A percentile compares a stretch with the other conserved stretches of the same genome.
Evolutionary conservation across 2,797 vertebrate genomes (phyloP).

Genomic region (Cuniculus paca): DNA sequence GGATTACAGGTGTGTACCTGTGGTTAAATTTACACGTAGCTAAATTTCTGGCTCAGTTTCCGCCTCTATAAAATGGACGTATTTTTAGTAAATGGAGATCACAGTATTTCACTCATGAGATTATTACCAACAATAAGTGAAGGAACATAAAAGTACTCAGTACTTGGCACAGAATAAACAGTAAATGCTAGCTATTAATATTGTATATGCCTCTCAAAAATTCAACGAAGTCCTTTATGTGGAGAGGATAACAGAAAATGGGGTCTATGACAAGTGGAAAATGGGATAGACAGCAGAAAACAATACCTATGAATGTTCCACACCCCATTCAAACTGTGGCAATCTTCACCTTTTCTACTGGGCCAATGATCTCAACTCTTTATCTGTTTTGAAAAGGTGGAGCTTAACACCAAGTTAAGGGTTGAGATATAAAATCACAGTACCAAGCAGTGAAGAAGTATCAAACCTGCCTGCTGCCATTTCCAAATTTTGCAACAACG

Average conservation of each 20-base stretch:
- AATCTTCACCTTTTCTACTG: conserved; percentile 62
- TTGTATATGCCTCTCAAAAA: conserved; percentile 56
- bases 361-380: conserved; percentile 49
- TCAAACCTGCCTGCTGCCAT: conserved; percentile 11
- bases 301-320: neutral
- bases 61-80: conserved; percentile 45
- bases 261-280: neutral
- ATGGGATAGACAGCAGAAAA: conserved; percentile 14
- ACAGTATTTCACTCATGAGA: conserved; percentile 30
- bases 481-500: conserved; percentile 48
- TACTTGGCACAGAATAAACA: conserved; percentile 48
- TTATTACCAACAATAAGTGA: neutral
- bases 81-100: conserved; percentile 49
- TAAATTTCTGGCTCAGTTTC: conserved; percentile 23
- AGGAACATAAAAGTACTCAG: conserved; percentile 30
- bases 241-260: conserved; percentile 30
- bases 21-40: no score
- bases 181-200: conserved; percentile 71
- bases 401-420: conserved; percentile 41
- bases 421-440: conserved; percentile 38
- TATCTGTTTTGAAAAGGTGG: conserved; percentile 74
- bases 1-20: neutral
- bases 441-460: neutral
- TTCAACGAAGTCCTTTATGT: conserved; percentile 37
- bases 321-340: conserved; percentile 47